Evolutionary conservation across 2,113 vertebrate species (phyloP), one percentile per base, ranked within the genome.

Genomic region (Chionodraco myersi): DNA sequence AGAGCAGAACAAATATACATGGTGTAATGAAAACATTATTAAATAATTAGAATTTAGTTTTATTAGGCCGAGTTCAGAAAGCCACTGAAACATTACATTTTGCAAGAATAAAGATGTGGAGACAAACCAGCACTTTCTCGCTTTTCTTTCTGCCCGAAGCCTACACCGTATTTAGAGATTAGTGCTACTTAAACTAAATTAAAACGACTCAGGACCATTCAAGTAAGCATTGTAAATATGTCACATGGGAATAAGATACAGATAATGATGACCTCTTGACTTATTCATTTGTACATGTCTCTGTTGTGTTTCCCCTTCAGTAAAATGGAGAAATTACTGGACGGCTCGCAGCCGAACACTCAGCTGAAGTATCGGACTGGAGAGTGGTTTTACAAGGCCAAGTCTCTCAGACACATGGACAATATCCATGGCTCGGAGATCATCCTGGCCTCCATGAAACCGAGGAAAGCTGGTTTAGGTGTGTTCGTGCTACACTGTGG

Each of bases 341-440:
- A 51, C 51, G 14, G 12, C 7, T 52, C 85, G 2, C 88, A 94
- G 60, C 86, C 96, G 34, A 92, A 92, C 2, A 80, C 88, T 59
- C 95, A 95, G 67, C 90, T 96, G 3, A 99, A 97, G 93, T 97
- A 97, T 81, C 95, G 98, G 95, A 97, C 96, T 0, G 98, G 98
- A 14, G 96, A 99, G 26, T 99, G 98, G 98, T 99, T 99, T 94
- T 99, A 99, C 26, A 96, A 98, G 88, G 97, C 94, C 49, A 98
- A 99, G 80, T 96, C 96, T 5, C 97, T 89, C 86, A 95, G 98
- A 62, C 98, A 99, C 92, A 93, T 88, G 86, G 98, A 99, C 78
- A 97, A 91, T 87, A 97, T 97, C 83, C 96, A 99, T 0, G 98
- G 97, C 58, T 95, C 97, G 0, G 98, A 99, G 45, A 96, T 99